Conservation (phyloP, 1,140 invertebrate genomes). For the Lordiphosa collinella region DNA sequence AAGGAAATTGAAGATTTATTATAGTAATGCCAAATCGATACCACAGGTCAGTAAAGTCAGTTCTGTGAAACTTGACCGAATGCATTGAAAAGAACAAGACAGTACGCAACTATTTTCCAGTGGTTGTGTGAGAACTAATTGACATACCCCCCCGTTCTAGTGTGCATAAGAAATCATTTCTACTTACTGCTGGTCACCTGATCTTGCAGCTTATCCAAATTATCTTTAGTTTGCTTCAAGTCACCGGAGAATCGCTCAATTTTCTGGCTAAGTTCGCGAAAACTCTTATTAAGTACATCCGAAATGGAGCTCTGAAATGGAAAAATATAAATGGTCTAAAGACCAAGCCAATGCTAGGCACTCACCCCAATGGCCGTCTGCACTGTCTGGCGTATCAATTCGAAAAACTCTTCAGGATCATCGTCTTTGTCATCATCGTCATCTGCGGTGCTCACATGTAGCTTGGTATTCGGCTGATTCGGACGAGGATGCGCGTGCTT, state of each 20-base stretch:
- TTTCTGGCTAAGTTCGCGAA: conserved; percentile 58
- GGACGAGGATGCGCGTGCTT: conserved; percentile 22
- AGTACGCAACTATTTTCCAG: no score
- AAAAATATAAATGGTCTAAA: background rate
- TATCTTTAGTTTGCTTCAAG: conserved; percentile 57
- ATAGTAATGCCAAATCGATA: no score
- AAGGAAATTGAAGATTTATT: no score
- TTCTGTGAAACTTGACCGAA: no score
- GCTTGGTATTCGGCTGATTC: conserved; percentile 6
- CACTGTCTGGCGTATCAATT: conserved; percentile 66
- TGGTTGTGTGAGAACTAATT: no score
- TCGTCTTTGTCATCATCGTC: conserved; percentile 69
- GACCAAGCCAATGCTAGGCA: no score
- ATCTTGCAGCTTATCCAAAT: conserved; percentile 47
- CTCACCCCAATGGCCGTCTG: conserved; percentile 54
- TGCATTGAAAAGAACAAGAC: no score
- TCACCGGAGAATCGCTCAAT: conserved; percentile 61
- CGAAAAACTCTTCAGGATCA: conserved; percentile 72
- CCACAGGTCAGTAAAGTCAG: no score
- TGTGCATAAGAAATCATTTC: no score
- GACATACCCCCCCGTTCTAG: no score
- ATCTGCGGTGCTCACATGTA: conserved; percentile 23
- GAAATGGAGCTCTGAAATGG: conserved; percentile 38
- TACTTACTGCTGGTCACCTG: conserved; percentile 62
- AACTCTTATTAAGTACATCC: conserved; percentile 55